Evolutionary conservation across 1,140 invertebrate genomes (phyloP), one percentile per base, ranked within the genome.

Genomic region (Eubasilissa regina): DNA sequence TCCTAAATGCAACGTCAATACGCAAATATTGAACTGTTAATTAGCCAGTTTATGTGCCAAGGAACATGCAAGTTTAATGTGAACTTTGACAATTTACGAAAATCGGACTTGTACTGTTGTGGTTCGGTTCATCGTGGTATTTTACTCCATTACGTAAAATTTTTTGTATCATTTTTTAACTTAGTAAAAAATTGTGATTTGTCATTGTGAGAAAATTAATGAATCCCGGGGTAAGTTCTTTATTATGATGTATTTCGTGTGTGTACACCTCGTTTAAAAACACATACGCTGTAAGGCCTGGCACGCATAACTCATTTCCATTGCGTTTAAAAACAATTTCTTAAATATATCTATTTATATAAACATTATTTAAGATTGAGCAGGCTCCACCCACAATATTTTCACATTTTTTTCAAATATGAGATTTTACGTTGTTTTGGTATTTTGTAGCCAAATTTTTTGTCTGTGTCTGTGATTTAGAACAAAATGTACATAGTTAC

Each of bases 71-170:
- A 3, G 25, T 35, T 35, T 35, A 6, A 35, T 35, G 25, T 35
- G 55, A 21, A 58, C 55, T 11, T 58, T 58, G n/a, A 21, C 17
- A 58, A 58, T 35, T 35, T 35, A 35, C 25, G 25, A 35, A 35
- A 1, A 35, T 3, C 25, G 6, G 25, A 35, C 25, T 3, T 35
- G 25, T 35, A 35, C 6, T 35, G 25, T 35, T 35, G 25, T 35
- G 25, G 6, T 35, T 35, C 25, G 25, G 6, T 35, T 35, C 25
- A 3, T 35, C 25, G 25, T 35, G 25, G 25, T n/a, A 6, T 6
- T 35, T 35, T 6, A 6, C 25, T 35, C 25, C 13, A 58, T 58
- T 58, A 58, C 55, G 55, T 58, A 58, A 58, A 58, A 58, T 21
- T 58, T 4, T n/a, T 56, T 17, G 9, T 56, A 10, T 58, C 17